Percentiles rank a stretch among this genome's conserved stretches.
phyloP scores from a whole-genome alignment of 2,113 vertebrate genomes.

The Neogobius melanostomus region DNA sequence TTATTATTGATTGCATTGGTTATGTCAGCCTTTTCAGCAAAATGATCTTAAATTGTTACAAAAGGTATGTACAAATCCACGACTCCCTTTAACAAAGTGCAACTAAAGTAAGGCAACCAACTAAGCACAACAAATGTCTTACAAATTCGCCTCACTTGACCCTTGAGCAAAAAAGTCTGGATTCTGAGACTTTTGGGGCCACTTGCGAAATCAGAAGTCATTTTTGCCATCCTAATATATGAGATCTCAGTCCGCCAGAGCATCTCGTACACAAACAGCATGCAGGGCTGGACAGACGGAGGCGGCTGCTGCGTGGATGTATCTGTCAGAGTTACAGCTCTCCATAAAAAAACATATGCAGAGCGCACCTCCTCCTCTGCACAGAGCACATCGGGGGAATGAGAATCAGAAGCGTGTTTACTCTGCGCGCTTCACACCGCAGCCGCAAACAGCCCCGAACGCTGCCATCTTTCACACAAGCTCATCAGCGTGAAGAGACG shows the following conservation, averaged over 20 bases:
- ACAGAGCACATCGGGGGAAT: conserved; percentile 14
- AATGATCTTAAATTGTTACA: too few species aligned
- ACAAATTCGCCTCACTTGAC: background rate
- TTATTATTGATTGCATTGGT: too few species aligned
- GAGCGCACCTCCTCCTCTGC: conserved; percentile 19
- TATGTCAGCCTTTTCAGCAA: too few species aligned
- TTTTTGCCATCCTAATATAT: background rate
- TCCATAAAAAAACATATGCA: conserved; percentile 46
- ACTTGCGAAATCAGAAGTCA: background rate
- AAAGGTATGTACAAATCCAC: too few species aligned
- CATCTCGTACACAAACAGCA: conserved; percentile 1
- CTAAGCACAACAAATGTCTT: too few species aligned
- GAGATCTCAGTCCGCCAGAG: background rate
- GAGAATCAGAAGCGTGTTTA: conserved; percentile 28
- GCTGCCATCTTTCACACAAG: conserved; percentile 11
- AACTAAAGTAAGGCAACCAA: too few species aligned
- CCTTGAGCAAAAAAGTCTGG: background rate
- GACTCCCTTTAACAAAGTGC: too few species aligned
- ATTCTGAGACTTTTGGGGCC: background rate
- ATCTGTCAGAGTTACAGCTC: conserved; percentile 41
- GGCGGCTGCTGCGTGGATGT: conserved; percentile 32
- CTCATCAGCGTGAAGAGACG: background rate
- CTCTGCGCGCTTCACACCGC: conserved; percentile 19
- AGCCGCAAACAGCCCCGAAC: conserved; percentile 19
- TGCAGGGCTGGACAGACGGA: conserved; percentile 40